Evolutionary conservation across 2,888 invertebrate species (phyloP), one percentile per base, ranked within the genome.

Genomic region (Ennomos fuscantarius): DNA sequence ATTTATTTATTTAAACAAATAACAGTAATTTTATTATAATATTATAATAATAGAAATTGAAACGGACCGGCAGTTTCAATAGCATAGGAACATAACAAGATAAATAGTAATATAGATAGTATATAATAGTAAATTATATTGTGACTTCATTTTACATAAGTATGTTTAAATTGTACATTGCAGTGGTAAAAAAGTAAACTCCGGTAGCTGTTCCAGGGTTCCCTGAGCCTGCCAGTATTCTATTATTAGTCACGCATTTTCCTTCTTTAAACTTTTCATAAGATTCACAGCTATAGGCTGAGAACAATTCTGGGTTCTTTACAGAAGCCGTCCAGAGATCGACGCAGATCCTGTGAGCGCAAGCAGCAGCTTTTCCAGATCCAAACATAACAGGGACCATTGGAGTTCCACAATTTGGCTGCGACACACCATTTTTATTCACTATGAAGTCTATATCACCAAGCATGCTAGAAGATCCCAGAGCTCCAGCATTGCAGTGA

Each of bases 361-460:
- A 92, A 44, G 79, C 84, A 1, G 91, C 90, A 5, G 89, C 87
- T 67, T 84, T 84, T 0, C 84, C 70, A 0, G 87, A 89, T 44
- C 84, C 84, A 8, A 84, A 84, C 13, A 89, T 70, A 0, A 81
- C 81, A 8, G 90, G 89, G 33, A 91, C 68, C 1, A 84, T 65
- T 0, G 87, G 82, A 0, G 82, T 87, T 0, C 77, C 81, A 67
- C 94, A 94, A 24, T 93, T 89, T 0, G 94, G 94, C 69, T 95
- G 94, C 0, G 87, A 75, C 9, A 74, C 75, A 0, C 94, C 94
- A 35, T 93, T 93, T 65, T 93, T 94, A 68, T 94, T 94, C 1
- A 93, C 88, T 66, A 93, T 93, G 74, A 94, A 94, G 72, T 94
- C 94, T 2, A 92, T 81, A 47, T 93, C 93, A 0, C 92, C 94